Percentiles rank a stretch among this genome's conserved stretches.
Conservation (phyloP, 2,797 vertebrate genomes). For the Gymnocypris eckloni region DNA sequence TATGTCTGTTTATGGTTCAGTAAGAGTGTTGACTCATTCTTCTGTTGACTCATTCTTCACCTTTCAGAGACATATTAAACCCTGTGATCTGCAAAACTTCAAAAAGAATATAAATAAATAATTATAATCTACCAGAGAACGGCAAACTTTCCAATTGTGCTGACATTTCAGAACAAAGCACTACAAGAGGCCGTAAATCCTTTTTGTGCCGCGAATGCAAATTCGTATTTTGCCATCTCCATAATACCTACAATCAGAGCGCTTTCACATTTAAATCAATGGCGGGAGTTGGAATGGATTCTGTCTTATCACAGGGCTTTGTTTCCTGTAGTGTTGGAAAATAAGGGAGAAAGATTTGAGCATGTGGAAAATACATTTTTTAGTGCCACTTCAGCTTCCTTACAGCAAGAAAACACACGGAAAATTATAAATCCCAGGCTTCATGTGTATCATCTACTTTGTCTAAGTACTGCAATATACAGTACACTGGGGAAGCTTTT, state of each 20-base stretch:
- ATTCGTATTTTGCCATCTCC: constrained; percentile 54
- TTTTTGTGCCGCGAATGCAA: constrained; percentile 48
- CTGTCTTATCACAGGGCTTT: constrained; percentile 50
- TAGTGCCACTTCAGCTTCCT: constrained; percentile 3
- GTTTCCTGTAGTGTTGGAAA: constrained; percentile 32
- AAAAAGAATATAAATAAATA: constrained; percentile 27
- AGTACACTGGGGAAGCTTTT: neutral
- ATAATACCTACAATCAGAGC: constrained; percentile 50
- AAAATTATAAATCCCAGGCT: neutral
- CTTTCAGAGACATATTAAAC: constrained; percentile 39
- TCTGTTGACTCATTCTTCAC: neutral
- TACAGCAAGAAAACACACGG: neutral
- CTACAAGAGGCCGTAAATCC: constrained; percentile 54
- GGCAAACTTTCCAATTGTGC: constrained; percentile 45
- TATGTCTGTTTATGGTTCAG: neutral
- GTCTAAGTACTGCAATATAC: neutral
- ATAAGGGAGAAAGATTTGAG: constrained; percentile 1
- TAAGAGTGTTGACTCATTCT: neutral
- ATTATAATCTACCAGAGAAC: constrained; percentile 37
- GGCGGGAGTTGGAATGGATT: constrained; percentile 50
- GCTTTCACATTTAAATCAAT: constrained; percentile 61
- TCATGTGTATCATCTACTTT: neutral
- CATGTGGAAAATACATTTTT: neutral
- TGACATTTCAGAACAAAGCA: constrained; percentile 61
- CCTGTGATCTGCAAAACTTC: constrained; percentile 35